phyloP scores from a whole-genome alignment of 2,113 vertebrate species.

The Epinephelus moara region DNA sequence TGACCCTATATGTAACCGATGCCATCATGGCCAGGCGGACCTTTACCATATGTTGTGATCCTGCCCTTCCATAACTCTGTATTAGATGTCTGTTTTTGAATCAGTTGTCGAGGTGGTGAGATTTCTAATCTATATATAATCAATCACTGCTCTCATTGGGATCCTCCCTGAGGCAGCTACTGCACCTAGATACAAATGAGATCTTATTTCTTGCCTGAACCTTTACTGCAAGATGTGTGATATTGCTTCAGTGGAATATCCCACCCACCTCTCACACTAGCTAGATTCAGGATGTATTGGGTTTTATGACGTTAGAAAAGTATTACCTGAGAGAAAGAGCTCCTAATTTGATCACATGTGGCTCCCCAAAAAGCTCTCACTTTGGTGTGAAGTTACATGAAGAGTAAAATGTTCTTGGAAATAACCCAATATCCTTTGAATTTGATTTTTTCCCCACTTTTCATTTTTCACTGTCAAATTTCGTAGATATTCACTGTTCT shows the following conservation, averaged over 20 bases:
- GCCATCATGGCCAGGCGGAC: neutral
- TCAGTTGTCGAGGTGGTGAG: neutral
- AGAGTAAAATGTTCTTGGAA: no score
- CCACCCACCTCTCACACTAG: neutral
- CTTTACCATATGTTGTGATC: neutral
- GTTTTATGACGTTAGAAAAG: neutral
- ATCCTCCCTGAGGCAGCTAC: neutral
- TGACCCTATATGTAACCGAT: no score
- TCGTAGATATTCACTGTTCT: neutral
- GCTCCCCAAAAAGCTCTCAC: no score
- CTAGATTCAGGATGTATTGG: neutral
- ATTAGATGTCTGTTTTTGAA: no score
- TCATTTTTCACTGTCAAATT: no score
- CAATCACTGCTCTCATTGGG: neutral
- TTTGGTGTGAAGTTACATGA: no score
- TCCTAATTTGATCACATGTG: neutral
- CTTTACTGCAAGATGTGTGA: no score
- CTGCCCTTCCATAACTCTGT: neutral
- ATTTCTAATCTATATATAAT: neutral
- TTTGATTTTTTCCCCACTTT: no score
- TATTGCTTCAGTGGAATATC: neutral
- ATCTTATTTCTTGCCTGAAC: neutral
- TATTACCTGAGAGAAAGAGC: neutral
- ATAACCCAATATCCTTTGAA: no score
- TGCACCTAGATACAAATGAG: neutral